phyloP scores from a whole-genome alignment of 2,888 invertebrate genomes.

The Heliconius sara region DNA sequence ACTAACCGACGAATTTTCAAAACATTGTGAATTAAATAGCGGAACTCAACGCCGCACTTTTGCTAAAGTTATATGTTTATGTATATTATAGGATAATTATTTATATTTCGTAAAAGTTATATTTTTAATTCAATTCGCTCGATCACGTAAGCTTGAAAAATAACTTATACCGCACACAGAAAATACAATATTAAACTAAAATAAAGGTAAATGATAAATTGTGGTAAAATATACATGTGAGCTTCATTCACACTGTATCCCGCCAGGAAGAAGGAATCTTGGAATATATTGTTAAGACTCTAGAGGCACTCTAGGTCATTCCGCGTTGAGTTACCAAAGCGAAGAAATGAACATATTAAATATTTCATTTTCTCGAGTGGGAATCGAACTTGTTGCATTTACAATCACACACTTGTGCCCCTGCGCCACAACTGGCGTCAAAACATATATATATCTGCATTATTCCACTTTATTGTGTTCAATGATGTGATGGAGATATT shows the following conservation, averaged over 20 bases:
- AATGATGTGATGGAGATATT: slow-evolving; percentile 9
- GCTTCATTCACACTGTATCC: too few relatives aligned
- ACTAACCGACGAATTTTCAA: not conserved
- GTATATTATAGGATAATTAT: not conserved
- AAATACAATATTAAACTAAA: slow-evolving; percentile 10
- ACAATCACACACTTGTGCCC: too few relatives aligned
- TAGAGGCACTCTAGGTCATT: too few relatives aligned
- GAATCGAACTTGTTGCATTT: too few relatives aligned
- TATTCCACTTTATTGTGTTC: slow-evolving; percentile 5
- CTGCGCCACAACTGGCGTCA: too few relatives aligned
- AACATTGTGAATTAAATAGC: not conserved
- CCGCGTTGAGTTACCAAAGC: too few relatives aligned
- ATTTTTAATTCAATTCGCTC: not conserved
- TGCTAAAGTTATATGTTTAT: not conserved
- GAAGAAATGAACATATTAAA: too few relatives aligned
- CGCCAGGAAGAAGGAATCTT: too few relatives aligned
- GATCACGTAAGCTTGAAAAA: slow-evolving; percentile 5
- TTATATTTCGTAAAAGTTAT: not conserved
- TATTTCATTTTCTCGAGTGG: too few relatives aligned
- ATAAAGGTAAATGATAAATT: not conserved
- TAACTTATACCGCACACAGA: not conserved
- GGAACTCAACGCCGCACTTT: too few relatives aligned
- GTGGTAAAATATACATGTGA: not conserved
- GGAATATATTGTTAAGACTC: too few relatives aligned
- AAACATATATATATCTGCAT: not conserved